Conservation (phyloP, 2,797 vertebrate species). For the Pangasius djambal region DNA sequence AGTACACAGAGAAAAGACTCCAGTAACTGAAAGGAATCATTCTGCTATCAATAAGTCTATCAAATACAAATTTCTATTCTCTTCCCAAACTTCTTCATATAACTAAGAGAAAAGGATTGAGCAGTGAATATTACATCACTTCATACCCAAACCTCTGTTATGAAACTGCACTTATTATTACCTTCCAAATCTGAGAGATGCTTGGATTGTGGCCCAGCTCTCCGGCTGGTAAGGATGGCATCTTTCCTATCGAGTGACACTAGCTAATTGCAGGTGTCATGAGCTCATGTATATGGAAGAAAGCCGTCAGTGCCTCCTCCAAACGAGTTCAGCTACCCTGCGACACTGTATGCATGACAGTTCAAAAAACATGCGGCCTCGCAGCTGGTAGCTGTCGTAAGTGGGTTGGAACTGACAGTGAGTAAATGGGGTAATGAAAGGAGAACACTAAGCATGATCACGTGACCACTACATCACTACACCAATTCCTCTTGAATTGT, state of each 20-base stretch:
- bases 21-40: not conserved
- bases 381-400: not conserved
- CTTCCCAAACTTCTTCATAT: not conserved
- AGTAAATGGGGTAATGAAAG: not conserved
- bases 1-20: not conserved
- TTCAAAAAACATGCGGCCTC: not conserved
- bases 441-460: not conserved
- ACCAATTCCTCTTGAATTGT: not conserved
- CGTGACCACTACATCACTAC: not conserved
- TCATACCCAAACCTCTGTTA: not conserved
- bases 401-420: not conserved
- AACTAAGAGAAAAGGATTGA: not conserved
- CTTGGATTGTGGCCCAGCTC: not conserved
- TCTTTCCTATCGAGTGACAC: not conserved
- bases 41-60: not conserved
- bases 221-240: not conserved
- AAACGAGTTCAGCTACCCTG: not conserved
- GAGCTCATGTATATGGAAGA: not conserved
- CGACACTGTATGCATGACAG: not conserved
- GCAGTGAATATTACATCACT: not conserved
- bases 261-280: not conserved
- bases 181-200: not conserved
- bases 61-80: not conserved
- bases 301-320: not conserved
- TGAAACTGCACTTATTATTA: not conserved